Percentiles rank a stretch among this genome's conserved stretches.
Conservation (phyloP, 37 sponge, comb jelly and placozoan genomes). For the Petrosia ficiformis region DNA sequence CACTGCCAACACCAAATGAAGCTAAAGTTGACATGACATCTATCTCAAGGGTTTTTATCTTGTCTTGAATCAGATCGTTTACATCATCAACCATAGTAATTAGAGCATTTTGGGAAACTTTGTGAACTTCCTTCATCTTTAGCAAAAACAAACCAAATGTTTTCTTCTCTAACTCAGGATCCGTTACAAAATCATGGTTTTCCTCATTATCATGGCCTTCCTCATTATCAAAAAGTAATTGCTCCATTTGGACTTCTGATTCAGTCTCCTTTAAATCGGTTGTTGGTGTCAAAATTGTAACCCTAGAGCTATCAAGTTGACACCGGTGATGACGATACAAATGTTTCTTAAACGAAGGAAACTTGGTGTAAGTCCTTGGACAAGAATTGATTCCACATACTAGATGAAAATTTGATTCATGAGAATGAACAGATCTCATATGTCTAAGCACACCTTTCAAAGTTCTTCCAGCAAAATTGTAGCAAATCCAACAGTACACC, state of each 20-base stretch:
- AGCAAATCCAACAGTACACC: conserved; percentile 17
- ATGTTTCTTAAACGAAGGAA: conserved; percentile 27
- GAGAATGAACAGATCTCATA: conserved; percentile 35
- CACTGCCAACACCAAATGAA: conserved; percentile 1
- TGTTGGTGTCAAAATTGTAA: too few relatives aligned
- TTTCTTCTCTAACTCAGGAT: too few relatives aligned
- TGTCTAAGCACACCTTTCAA: conserved; percentile 25
- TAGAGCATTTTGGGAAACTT: conserved; percentile 21
- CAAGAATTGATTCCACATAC: conserved; percentile 53
- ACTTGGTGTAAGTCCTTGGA: conserved; percentile 20
- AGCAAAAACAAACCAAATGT: conserved; percentile 15
- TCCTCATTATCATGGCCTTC: neutral
- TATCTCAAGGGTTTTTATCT: conserved; percentile 2
- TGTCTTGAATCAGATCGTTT: neutral
- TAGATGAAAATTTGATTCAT: conserved; percentile 29
- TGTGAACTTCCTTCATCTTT: conserved; percentile 14
- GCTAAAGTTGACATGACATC: neutral
- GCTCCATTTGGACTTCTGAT: too few relatives aligned
- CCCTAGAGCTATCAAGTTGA: too few relatives aligned
- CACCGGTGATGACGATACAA: conserved; percentile 9
- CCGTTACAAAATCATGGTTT: too few relatives aligned
- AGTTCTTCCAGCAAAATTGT: conserved; percentile 4
- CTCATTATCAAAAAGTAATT: too few relatives aligned
- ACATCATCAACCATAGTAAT: conserved; percentile 15
- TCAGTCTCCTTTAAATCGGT: too few relatives aligned